Percentiles rank a stretch among this genome's conserved stretches.
Evolutionary conservation across 2,113 vertebrate genomes (phyloP).

Genomic region (Eretmochelys imbricata): DNA sequence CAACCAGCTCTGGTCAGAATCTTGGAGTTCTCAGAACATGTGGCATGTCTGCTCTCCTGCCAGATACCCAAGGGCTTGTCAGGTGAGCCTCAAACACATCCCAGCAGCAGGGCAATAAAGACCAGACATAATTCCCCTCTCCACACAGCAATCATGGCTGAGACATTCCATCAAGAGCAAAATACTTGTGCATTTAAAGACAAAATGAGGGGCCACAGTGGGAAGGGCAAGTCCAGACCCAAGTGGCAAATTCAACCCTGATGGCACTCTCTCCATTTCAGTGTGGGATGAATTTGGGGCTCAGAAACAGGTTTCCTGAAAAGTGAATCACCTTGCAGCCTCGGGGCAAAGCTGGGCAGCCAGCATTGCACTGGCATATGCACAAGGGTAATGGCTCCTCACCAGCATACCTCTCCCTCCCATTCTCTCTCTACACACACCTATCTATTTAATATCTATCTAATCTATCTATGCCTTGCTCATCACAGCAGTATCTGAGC

Average conservation of each 20-base stretch:
- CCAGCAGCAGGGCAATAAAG: not conserved
- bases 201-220: not conserved
- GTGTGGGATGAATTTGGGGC: not conserved
- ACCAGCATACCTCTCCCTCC: not conserved
- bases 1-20: not conserved
- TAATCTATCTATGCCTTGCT: not conserved
- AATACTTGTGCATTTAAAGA: fast-evolving
- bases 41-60: not conserved
- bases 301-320: fast-evolving
- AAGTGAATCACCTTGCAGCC: not conserved
- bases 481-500: not conserved
- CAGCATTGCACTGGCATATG: not conserved
- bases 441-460: not conserved
- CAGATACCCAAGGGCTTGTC: not conserved
- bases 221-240: not conserved
- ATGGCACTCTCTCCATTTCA: fast-evolving
- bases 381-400: not conserved
- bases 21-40: not conserved
- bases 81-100: not conserved
- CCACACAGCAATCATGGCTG: not conserved
- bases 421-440: not conserved
- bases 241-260: not conserved
- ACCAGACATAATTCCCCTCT: not conserved
- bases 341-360: not conserved
- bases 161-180: fast-evolving